phyloP scores from a whole-genome alignment of 2,113 vertebrate species.

The Nematolebias whitei region DNA sequence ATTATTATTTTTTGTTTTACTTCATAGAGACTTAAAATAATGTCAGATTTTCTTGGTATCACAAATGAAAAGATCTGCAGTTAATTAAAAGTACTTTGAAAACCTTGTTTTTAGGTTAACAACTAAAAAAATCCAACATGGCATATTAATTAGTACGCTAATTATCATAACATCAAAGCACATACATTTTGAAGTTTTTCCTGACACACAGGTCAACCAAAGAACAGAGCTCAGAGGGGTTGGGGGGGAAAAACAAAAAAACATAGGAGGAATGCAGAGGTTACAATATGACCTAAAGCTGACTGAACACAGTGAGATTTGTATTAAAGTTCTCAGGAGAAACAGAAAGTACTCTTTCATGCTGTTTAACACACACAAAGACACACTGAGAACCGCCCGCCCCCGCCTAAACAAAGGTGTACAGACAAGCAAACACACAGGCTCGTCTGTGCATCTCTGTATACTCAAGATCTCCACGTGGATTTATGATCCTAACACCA shows the following conservation, averaged over 20 bases:
- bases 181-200: conserved; percentile 9
- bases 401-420: conserved; percentile 23
- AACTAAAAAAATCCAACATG: no score
- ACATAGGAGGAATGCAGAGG: conserved; percentile 36
- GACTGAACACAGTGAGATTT: conserved; percentile 61
- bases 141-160: background rate
- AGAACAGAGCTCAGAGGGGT: conserved; percentile 13
- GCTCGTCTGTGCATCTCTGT: conserved; percentile 6
- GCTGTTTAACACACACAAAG: conserved; percentile 33
- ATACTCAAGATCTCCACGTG: conserved; percentile 10
- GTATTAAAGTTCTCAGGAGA: conserved; percentile 50
- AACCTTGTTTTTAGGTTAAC: no score
- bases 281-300: conserved; percentile 46
- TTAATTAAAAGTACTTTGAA: no score
- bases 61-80: no score
- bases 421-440: conserved; percentile 27
- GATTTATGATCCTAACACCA: background rate
- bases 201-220: conserved; percentile 11
- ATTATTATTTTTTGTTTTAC: no score
- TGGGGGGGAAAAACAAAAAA: conserved; percentile 17
- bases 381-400: background rate
- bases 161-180: background rate
- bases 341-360: conserved; percentile 49
- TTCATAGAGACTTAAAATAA: no score
- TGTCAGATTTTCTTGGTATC: no score